Evolutionary conservation across 2,797 vertebrate genomes (phyloP).

Genomic region (Sylvilagus floridanus): DNA sequence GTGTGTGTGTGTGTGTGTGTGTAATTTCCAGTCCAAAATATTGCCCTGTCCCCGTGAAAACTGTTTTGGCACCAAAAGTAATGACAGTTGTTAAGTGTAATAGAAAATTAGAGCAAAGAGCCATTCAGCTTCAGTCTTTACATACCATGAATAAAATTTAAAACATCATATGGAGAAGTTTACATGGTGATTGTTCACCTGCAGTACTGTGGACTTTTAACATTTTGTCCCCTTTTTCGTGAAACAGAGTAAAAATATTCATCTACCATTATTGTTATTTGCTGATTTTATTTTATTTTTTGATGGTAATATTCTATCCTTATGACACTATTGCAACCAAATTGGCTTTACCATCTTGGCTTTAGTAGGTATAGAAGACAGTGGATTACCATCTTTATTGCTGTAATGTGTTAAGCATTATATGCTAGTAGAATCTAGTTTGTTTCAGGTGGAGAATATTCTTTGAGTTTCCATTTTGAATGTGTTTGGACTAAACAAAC

Average conservation of each 20-base stretch:
- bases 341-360: slow-evolving; percentile 90
- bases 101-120: slow-evolving; percentile 86
- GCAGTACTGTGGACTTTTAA: slow-evolving; percentile 88
- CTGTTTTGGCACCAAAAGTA: slow-evolving; percentile 83
- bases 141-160: slow-evolving; percentile 86
- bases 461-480: slow-evolving; percentile 94
- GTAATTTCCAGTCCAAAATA: slow-evolving; percentile 63
- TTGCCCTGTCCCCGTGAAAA: slow-evolving; percentile 78
- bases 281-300: slow-evolving; percentile 83
- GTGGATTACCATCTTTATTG: slow-evolving; percentile 92
- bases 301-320: slow-evolving; percentile 90
- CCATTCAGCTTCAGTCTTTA: slow-evolving; percentile 90
- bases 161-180: slow-evolving; percentile 86
- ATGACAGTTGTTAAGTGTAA: slow-evolving; percentile 76
- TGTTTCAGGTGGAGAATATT: slow-evolving; percentile 94
- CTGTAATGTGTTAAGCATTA: slow-evolving; percentile 93
- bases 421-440: slow-evolving; percentile 93
- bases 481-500: slow-evolving; percentile 98
- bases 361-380: slow-evolving; percentile 92
- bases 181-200: slow-evolving; percentile 89
- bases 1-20: not conserved
- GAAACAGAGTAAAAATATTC: slow-evolving; percentile 88
- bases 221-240: slow-evolving; percentile 86
- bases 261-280: slow-evolving; percentile 89
- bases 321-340: slow-evolving; percentile 89